Percentiles rank a stretch among this genome's conserved stretches.
These are phyloP conservation scores for Charaxes varanes DNA, from an alignment of 1,140 invertebrate genomes.

Conservation along the genomic window DNA sequence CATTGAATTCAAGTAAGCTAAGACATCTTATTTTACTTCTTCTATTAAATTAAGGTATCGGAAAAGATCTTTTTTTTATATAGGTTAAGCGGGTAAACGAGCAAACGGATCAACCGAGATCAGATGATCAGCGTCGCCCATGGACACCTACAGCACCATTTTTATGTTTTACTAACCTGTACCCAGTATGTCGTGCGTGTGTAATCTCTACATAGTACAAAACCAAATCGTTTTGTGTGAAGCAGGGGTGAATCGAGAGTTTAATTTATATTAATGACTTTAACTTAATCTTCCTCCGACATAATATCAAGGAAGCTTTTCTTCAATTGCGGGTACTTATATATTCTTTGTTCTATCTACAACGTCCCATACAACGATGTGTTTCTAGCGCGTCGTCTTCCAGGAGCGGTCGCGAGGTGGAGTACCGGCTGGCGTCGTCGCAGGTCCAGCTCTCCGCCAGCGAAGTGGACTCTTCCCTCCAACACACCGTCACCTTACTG, in stretches of 20 bases:
- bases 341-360: conserved; percentile 19
- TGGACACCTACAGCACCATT: background rate
- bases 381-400: conserved; percentile 38
- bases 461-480: conserved; percentile 26
- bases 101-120: no score
- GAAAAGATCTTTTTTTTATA: background rate
- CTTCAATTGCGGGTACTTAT: conserved; percentile 7
- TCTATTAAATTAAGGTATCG: background rate
- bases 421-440: conserved; percentile 46
- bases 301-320: no score
- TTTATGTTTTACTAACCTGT: no score
- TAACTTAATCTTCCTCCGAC: no score
- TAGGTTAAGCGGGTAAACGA: background rate
- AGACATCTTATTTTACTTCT: background rate
- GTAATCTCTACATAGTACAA: no score
- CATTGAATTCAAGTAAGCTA: conserved; percentile 56
- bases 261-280: no score
- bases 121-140: no score
- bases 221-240: no score
- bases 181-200: no score
- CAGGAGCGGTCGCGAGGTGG: conserved; percentile 49
- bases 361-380: conserved; percentile 9
- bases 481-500: conserved; percentile 45
- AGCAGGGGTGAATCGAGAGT: no score
- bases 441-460: conserved; percentile 43